Evolutionary conservation across 2,888 invertebrate genomes (phyloP), one percentile per base, ranked within the genome.

Genomic region (Buathra laborator): DNA sequence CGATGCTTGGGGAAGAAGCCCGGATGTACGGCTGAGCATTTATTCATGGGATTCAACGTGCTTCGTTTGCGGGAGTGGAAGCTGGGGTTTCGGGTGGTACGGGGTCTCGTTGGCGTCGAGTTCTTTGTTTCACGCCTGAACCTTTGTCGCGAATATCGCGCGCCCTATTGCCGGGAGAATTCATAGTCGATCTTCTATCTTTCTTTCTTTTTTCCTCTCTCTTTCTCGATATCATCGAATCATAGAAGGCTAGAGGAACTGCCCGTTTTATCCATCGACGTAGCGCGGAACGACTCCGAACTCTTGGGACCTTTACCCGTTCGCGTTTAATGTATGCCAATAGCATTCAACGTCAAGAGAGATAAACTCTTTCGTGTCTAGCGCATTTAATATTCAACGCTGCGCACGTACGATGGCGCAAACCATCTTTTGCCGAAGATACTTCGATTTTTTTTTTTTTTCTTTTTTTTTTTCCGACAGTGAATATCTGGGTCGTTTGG

Each of bases 11-110:
- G 66, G 82, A 85, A 80, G 85, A 85, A 85, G 53, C 53, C 79
- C 85, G 85, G 85, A 85, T 85, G 80, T 85, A 85, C 83, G 85
- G 85, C 80, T 85, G 80, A 85, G 83, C 85, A 85, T 85, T 85
- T 85, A 85, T 85, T 85, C 85, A 85, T 85, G 83, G 85, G 83
- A 85, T 85, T 85, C 85, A 85, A 80, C 85, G 85, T 85, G 85
- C 83, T 83, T 83, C 85, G 85, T 85, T 85, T 85, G 83, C 83
- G 66, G 48, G 76, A 83, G 83, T 79, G 82, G 75, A 75, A 83
- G 62, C 71, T 72, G 72, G 67, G 71, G 53, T 76, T 85, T 76
- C 53, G 48, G 46, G 62, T 46, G 70, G 80, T 76, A 12, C 46
- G 71, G 43, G 78, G 16, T 56, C 9, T 80, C 72, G 70, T 75